Conservation (phyloP, 2,888 invertebrate genomes). For the Pammene aurita region DNA sequence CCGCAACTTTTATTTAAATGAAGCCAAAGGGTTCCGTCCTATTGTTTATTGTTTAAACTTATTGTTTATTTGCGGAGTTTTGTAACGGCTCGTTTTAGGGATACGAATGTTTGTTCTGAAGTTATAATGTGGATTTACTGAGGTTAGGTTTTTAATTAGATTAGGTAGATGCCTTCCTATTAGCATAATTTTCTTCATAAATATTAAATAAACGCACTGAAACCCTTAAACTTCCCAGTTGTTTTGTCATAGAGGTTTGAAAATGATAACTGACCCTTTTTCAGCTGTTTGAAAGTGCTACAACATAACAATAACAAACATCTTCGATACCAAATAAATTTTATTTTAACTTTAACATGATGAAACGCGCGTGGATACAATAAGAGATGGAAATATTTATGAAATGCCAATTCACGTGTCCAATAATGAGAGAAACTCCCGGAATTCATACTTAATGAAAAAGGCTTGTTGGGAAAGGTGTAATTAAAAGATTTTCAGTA, state of each 20-base stretch:
- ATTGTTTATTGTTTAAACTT: slow-evolving; percentile 42
- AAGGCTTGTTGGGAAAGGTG: background rate
- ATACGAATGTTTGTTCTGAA: slow-evolving; percentile 38
- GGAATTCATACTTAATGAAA: background rate
- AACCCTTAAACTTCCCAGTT: background rate
- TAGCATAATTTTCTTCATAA: slow-evolving; percentile 8
- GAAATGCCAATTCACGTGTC: background rate
- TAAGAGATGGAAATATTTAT: too few relatives aligned
- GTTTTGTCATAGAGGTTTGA: background rate
- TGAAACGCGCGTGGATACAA: too few relatives aligned
- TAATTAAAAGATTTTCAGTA: too few relatives aligned
- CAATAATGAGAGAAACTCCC: background rate
- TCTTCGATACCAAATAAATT: too few relatives aligned
- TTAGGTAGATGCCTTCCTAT: slow-evolving; percentile 14
- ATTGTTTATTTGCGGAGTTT: slow-evolving; percentile 38
- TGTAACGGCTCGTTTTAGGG: slow-evolving; percentile 33
- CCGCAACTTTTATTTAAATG: slow-evolving; percentile 39
- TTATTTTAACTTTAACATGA: too few relatives aligned
- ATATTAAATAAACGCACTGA: background rate
- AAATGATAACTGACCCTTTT: background rate
- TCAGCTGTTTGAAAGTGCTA: too few relatives aligned
- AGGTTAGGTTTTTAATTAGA: slow-evolving; percentile 37
- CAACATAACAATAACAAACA: too few relatives aligned
- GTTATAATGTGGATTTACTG: slow-evolving; percentile 41
- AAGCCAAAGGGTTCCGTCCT: slow-evolving; percentile 35